Percentiles rank a stretch among this genome's conserved stretches.
Conservation (phyloP, 53 echinoderm and acorn worm genomes). For the Crossaster papposus region DNA sequence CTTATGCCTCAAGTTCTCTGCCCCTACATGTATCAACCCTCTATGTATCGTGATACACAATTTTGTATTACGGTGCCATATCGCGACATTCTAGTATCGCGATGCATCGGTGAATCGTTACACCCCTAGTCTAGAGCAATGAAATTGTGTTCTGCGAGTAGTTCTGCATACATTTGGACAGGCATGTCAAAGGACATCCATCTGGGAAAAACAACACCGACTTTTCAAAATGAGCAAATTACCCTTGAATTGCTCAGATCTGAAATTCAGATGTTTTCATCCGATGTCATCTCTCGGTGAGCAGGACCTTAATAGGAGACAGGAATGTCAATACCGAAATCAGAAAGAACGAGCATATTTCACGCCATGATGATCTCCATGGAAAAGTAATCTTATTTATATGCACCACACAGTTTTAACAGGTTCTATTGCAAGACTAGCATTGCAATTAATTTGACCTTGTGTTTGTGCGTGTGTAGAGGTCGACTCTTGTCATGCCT, state of each 20-base stretch:
- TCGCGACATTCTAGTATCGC: too few relatives aligned
- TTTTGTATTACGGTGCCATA: too few relatives aligned
- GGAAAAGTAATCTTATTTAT: constrained; percentile 3
- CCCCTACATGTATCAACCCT: too few relatives aligned
- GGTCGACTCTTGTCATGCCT: too few relatives aligned
- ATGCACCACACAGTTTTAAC: neutral
- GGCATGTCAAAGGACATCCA: too few relatives aligned
- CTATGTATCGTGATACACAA: too few relatives aligned
- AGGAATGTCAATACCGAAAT: neutral
- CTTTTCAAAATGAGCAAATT: neutral
- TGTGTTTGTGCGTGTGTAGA: neutral
- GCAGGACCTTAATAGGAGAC: neutral
- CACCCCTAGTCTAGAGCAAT: too few relatives aligned
- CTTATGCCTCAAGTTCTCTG: too few relatives aligned
- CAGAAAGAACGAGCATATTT: neutral
- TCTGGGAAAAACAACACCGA: neutral
- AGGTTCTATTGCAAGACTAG: neutral
- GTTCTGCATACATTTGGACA: too few relatives aligned
- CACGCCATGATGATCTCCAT: neutral
- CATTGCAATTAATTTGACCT: neutral
- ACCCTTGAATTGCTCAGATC: neutral
- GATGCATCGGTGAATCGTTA: too few relatives aligned
- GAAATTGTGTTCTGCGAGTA: too few relatives aligned
- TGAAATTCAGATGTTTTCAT: neutral
- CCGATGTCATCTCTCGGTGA: neutral